phyloP scores from a whole-genome alignment of 92 coral and sea anemone species.

The Phenganax subtilis region DNA sequence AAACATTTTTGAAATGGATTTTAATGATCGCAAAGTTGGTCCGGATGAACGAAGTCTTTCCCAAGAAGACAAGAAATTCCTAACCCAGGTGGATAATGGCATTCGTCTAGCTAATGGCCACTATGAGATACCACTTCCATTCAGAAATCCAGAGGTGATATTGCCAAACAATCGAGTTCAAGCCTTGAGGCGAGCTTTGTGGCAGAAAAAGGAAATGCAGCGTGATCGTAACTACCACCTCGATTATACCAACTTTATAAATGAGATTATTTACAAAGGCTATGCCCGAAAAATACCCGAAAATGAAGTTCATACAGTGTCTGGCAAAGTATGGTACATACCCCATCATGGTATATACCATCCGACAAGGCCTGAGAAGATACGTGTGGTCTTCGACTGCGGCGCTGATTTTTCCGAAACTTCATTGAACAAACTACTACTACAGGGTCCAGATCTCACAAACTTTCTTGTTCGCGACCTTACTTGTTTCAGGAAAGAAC shows the following conservation, averaged over 20 bases:
- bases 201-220: conserved; percentile 52
- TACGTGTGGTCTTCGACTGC: conserved; percentile 55
- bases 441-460: conserved; percentile 58
- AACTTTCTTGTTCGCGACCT: conserved; percentile 56
- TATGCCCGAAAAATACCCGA: conserved; percentile 48
- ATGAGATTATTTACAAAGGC: conserved; percentile 49
- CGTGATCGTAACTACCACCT: conserved; percentile 38
- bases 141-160: conserved; percentile 34
- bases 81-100: conserved; percentile 41
- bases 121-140: conserved; percentile 59
- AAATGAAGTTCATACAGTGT: conserved; percentile 2
- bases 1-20: conserved; percentile 57
- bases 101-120: conserved; percentile 47
- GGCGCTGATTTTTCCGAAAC: conserved; percentile 48
- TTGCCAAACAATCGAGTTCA: conserved; percentile 58
- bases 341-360: conserved; percentile 63
- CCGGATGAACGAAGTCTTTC: conserved; percentile 51
- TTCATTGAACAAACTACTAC: conserved; percentile 51
- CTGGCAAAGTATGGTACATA: conserved; percentile 52
- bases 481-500: conserved; percentile 46
- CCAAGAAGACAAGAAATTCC: conserved; percentile 55
- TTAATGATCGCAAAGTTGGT: conserved; percentile 40
- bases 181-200: conserved; percentile 46
- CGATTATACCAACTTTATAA: conserved; percentile 49
- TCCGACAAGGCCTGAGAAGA: conserved; percentile 51